Evolutionary conservation across 53 echinoderm and acorn worm genomes (phyloP).

Genomic region (Stichopus horrens): DNA sequence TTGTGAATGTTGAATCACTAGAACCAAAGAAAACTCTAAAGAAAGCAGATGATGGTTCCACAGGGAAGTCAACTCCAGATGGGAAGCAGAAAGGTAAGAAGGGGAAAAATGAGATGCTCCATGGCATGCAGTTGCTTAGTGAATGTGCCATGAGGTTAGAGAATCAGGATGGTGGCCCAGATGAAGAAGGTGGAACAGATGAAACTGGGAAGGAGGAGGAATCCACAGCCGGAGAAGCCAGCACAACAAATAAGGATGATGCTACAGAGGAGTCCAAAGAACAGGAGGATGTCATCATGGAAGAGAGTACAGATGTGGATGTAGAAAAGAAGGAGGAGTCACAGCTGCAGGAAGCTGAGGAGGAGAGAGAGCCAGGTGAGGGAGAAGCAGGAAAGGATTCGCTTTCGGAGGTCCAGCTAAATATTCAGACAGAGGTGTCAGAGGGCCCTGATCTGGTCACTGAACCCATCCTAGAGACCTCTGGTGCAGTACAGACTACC

Average conservation of each 20-base stretch:
- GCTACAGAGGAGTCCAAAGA: not conserved
- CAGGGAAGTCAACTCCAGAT: conserved; percentile 41
- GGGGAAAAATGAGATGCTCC: conserved; percentile 48
- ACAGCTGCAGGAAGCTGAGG: conserved; percentile 14
- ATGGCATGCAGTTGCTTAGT: conserved; percentile 44
- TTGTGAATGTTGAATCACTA: not conserved
- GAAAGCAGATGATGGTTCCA: conserved; percentile 13
- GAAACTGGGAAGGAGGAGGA: not conserved
- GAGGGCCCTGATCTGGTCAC: not conserved
- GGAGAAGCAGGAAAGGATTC: not conserved
- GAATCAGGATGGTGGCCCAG: conserved; percentile 38
- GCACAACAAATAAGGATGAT: not conserved
- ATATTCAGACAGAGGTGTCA: not conserved
- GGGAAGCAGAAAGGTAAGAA: conserved; percentile 45
- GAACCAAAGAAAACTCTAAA: conserved; percentile 22
- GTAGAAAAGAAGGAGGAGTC: not conserved
- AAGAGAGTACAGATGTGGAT: conserved; percentile 12
- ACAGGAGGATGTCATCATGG: not conserved
- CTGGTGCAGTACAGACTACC: conserved; percentile 20
- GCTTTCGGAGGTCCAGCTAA: not conserved
- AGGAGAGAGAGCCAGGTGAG: not conserved
- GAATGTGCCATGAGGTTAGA: conserved; percentile 50
- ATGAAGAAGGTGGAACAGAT: conserved; percentile 25
- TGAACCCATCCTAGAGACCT: conserved; percentile 14
- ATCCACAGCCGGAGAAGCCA: not conserved